These are phyloP conservation scores for Oreonectes daqikongensis DNA, from an alignment of 2,797 vertebrate genomes.

Conservation along the genomic window DNA sequence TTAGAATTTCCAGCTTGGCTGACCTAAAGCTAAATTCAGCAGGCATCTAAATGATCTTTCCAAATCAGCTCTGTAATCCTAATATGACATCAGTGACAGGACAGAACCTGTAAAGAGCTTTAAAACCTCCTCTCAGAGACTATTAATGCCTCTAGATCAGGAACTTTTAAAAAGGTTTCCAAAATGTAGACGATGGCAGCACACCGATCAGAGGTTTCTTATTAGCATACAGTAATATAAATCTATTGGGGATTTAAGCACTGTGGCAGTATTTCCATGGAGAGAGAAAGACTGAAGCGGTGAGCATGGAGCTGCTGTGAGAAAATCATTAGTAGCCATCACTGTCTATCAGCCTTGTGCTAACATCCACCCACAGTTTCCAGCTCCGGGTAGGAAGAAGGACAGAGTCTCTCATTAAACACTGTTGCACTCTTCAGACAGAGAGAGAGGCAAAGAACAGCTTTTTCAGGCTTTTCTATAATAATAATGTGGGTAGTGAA, in stretches of 20 bases:
- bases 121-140: neutral
- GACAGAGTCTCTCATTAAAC: conserved; percentile 62
- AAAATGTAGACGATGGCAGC: neutral
- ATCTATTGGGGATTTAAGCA: conserved; percentile 32
- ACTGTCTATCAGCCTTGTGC: conserved; percentile 31
- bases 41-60: neutral
- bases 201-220: conserved; percentile 3
- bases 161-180: neutral
- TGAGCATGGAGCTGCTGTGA: conserved; percentile 20
- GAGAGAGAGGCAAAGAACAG: neutral
- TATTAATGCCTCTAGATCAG: conserved; percentile 20
- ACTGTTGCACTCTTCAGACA: conserved; percentile 62
- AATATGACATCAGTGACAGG: neutral
- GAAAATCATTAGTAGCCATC: conserved; percentile 52
- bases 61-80: neutral
- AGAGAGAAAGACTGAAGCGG: conserved; percentile 18
- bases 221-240: conserved; percentile 27
- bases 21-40: neutral
- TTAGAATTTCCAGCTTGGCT: neutral
- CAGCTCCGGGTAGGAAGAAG: conserved; percentile 6
- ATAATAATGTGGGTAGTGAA: conserved; percentile 5
- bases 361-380: conserved; percentile 45
- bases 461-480: conserved; percentile 24
- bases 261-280: neutral
- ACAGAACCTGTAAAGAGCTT: neutral